These are phyloP conservation scores for Styela plicata DNA, from an alignment of 23 tunicate species.

Conservation along the genomic window DNA sequence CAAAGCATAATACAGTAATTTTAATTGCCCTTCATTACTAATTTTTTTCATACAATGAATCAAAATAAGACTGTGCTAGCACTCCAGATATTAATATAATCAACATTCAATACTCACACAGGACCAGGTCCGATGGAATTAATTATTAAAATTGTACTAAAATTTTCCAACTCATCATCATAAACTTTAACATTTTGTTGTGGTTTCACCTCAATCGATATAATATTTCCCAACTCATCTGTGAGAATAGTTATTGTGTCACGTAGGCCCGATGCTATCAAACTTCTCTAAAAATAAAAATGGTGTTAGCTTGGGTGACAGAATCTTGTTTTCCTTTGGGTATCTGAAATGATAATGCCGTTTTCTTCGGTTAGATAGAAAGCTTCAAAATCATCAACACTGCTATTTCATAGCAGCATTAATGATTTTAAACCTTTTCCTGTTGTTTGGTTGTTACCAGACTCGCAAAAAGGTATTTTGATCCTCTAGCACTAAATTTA, in stretches of 20 bases:
- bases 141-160: conserved; percentile 38
- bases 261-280: conserved; percentile 28
- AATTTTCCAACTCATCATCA: conserved; percentile 22
- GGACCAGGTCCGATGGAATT: conserved; percentile 25
- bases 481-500: not conserved
- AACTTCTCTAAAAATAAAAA: conserved; percentile 31
- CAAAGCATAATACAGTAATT: too few species aligned
- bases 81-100: too few species aligned
- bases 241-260: conserved; percentile 38
- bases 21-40: too few species aligned
- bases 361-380: too few species aligned
- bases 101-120: conserved; percentile 40
- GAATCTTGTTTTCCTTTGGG: too few species aligned
- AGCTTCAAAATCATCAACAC: too few species aligned
- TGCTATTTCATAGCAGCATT: too few species aligned
- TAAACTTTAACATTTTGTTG: not conserved
- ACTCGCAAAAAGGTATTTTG: not conserved
- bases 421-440: too few species aligned
- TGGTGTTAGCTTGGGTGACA: not conserved
- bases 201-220: conserved; percentile 38
- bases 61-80: too few species aligned
- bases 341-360: too few species aligned
- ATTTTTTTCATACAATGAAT: too few species aligned
- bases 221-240: conserved; percentile 50
- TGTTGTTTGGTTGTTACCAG: too few species aligned